These are phyloP conservation scores for Salmo trutta DNA, from an alignment of 2,797 vertebrate genomes.

Conservation along the genomic window DNA sequence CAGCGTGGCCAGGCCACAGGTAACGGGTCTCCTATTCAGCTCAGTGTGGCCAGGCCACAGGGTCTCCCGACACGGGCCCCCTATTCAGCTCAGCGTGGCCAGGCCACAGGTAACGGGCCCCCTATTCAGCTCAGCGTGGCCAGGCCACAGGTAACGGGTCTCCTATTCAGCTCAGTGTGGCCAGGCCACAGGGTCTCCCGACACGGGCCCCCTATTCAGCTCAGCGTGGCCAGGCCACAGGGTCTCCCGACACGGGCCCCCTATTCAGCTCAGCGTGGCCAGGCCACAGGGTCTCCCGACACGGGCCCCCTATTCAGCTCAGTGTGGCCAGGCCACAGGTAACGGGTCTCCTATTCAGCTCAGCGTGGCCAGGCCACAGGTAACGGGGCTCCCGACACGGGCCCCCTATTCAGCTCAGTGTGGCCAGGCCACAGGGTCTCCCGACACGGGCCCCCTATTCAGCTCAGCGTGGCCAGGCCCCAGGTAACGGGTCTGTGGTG, in stretches of 20 bases:
- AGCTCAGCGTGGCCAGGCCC: constrained; percentile 38
- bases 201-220: too few relatives aligned
- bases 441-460: constrained; percentile 60
- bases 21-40: too few relatives aligned
- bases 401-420: too few relatives aligned
- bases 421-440: constrained; percentile 16
- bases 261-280: constrained; percentile 54
- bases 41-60: neutral
- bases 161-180: too few relatives aligned
- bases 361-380: neutral
- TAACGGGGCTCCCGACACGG: too few relatives aligned
- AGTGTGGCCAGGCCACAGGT: too few relatives aligned
- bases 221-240: too few relatives aligned
- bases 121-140: too few relatives aligned
- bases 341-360: too few relatives aligned
- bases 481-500: constrained; percentile 16
- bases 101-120: constrained; percentile 1
- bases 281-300: neutral
- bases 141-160: too few relatives aligned
- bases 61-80: constrained; percentile 53
- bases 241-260: constrained; percentile 53
- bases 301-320: too few relatives aligned
- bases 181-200: too few relatives aligned
- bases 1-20: neutral
- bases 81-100: constrained; percentile 54